A percentile compares a stretch with the other conserved stretches of the same genome.
Evolutionary conservation across 2,888 invertebrate genomes (phyloP).

Genomic region (Apodemia mormo): DNA sequence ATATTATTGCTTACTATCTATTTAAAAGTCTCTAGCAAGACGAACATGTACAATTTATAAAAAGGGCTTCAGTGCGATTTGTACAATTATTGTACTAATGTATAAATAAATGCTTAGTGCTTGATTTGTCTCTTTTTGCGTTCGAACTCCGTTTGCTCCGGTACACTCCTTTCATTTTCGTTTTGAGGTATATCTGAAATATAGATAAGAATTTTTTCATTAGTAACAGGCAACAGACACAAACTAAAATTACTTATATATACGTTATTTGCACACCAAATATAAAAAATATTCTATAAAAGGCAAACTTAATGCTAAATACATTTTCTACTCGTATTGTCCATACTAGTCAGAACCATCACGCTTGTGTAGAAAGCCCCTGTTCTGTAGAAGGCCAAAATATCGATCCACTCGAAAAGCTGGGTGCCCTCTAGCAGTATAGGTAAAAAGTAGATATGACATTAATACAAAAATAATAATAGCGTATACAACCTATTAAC

Average conservation of each 20-base stretch:
- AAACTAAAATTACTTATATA: not conserved
- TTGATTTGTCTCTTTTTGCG: slow-evolving; percentile 52
- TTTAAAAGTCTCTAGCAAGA: slow-evolving; percentile 6
- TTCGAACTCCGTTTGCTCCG: slow-evolving; percentile 57
- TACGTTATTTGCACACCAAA: too few species aligned
- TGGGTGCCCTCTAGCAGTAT: too few species aligned
- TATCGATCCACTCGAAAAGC: too few species aligned
- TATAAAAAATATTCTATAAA: too few species aligned
- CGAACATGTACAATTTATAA: slow-evolving; percentile 13
- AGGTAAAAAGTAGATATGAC: too few species aligned
- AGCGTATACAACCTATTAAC: too few species aligned
- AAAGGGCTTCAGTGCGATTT: slow-evolving; percentile 17
- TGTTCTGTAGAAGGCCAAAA: too few species aligned
- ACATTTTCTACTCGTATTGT: too few species aligned
- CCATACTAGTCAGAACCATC: too few species aligned
- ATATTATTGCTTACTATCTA: slow-evolving; percentile 12
- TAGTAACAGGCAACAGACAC: not conserved
- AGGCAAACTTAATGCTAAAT: too few species aligned
- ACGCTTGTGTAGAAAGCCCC: too few species aligned
- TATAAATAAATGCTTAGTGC: slow-evolving; percentile 24
- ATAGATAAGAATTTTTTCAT: not conserved
- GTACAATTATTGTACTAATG: slow-evolving; percentile 3
- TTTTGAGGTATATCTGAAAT: slow-evolving; percentile 48
- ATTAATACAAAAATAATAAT: too few species aligned
- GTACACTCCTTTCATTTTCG: slow-evolving; percentile 53